Evolutionary conservation across 1,140 invertebrate species (phyloP), one percentile per base, ranked within the genome.

Genomic region (Tetragnatha versicolor): DNA sequence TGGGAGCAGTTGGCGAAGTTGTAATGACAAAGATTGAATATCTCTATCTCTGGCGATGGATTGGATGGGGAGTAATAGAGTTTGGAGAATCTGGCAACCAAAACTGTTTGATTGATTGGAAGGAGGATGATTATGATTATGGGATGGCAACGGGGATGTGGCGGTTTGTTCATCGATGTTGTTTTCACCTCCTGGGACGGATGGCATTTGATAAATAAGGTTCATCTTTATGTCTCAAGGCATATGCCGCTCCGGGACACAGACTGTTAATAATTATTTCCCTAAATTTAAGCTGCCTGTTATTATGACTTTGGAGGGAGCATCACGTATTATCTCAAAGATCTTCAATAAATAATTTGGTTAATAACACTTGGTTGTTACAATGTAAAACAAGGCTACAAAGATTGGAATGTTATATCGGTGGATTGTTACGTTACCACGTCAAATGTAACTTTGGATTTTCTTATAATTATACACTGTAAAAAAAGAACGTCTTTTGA

Each of bases 11-110:
- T 60, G 55, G 51, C 35, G 66, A 69, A 25, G 47, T 51, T 31
- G 66, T 33, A 33, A 53, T 69, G 66, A 69, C 66, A 51, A 69
- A 51, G 66, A 69, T 69, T 49, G 66, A 69, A 53, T 47, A 47
- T 35, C 47, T 51, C 66, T 47, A 31, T 53, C 66, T 51, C 45
- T 53, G 45, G 10, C 66, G 29, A 69, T 66, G 51, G 66, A 69
- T 69, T 53, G 35, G 60, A 31, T 42, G 66, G 45, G 25, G 3
- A 69, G 42, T 63, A 63, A 69, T 69, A 31, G n/a, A 69, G 60
- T 63, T 63, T 42, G 33, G 29, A 37, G 47, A 69, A 49, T 53
- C 66, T 51, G 66, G 17, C 17, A 27, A 33, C 29, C 25, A 53
- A 69, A 53, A 72, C 47, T 31, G 35, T 20, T 14, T 72, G 69